Conservation (phyloP, 2,888 invertebrate species). For the Oxytorus armatus region DNA sequence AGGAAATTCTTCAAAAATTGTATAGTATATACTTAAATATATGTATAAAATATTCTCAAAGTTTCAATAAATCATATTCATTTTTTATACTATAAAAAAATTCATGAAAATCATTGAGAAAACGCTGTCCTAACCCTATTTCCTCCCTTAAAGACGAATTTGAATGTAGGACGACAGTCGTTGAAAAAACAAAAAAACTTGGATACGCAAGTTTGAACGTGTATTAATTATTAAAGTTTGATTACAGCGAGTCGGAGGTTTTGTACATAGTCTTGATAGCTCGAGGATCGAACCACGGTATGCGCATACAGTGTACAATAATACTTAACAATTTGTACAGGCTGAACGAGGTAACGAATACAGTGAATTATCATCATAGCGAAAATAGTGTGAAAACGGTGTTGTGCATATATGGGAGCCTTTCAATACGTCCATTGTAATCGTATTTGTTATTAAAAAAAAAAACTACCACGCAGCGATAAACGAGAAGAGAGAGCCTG, state of each 20-base stretch:
- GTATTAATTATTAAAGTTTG: conserved; percentile 42
- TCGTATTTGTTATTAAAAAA: conserved; percentile 8
- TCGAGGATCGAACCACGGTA: neutral
- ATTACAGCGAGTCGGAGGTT: conserved; percentile 44
- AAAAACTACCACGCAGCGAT: neutral
- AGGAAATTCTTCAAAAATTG: no score
- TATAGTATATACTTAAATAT: no score
- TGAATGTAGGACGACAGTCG: no score
- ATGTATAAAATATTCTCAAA: no score
- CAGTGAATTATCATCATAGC: conserved; percentile 39
- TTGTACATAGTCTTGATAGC: conserved; percentile 46
- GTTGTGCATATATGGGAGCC: neutral
- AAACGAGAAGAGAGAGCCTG: conserved; percentile 21
- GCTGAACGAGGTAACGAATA: conserved; percentile 47
- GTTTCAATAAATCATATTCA: no score
- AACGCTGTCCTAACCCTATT: no score
- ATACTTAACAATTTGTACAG: conserved; percentile 28
- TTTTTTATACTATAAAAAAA: no score
- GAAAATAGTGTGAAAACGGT: conserved; percentile 9
- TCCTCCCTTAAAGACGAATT: no score
- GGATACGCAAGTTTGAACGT: conserved; percentile 14
- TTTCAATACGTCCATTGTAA: conserved; percentile 13
- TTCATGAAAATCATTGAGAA: no score
- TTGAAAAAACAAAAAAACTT: neutral
- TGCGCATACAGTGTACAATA: neutral